Evolutionary conservation across 2,113 vertebrate species (phyloP), one percentile per base, ranked within the genome.

Genomic region (Delphinus delphis): DNA sequence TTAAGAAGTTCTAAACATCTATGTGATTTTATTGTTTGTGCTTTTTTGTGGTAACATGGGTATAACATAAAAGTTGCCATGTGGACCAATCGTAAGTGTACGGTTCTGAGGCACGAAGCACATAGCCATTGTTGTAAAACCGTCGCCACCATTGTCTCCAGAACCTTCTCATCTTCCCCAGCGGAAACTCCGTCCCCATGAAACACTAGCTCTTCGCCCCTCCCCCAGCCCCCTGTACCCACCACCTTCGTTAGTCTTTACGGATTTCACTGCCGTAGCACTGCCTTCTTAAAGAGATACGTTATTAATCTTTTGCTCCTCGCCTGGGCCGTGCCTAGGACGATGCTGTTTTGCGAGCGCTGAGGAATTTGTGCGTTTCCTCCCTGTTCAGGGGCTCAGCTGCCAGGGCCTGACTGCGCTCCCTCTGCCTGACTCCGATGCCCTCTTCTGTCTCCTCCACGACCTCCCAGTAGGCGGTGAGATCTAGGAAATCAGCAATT

Each of bases 371-470:
- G 25, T 23, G 5, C 8, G 33, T 31, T 80, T 41, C 14, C 26
- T 83, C 33, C 5, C 13, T 14, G 5, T 11, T n/a, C 10, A 23
- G 28, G 7, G 23, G 21, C 31, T 83, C 60, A 60, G 50, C 41
- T n/a, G 31, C 31, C 31, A 17, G 38, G 1, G n/a, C 62, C 55
- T 60, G 14, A 63, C 10, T 6, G 8, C 6, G 21, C 8, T 82
- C 38, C 33, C 47, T 84, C 31, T 73, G 31, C 38, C 47, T 65
- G 17, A 28, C 12, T 76, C 2, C 28, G 13, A 63, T 26, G 23
- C 1, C 14, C 21, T 26, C 3, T 47, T 38, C 21, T 21, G 20
- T 81, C 55, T 38, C 55, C 9, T 1, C 0, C 0, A 0, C 5
- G 21, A 25, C 33, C 80, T 90, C 70, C 60, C 85, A 31, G 50